These are phyloP conservation scores for Ceriagrion tenellum DNA, from an alignment of 2,888 invertebrate genomes.

Conservation along the genomic window DNA sequence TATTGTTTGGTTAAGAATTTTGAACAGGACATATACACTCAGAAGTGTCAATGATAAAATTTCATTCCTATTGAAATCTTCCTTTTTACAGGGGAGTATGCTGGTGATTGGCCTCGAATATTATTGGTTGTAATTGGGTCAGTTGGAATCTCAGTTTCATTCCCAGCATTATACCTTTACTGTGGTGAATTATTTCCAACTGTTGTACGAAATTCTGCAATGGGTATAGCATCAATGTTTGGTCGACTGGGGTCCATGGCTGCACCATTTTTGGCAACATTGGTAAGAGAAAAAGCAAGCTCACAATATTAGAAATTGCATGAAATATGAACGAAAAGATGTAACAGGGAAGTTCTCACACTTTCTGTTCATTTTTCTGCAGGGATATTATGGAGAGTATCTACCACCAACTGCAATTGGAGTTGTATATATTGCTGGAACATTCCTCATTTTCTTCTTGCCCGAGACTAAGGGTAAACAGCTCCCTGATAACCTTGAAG, in stretches of 20 bases:
- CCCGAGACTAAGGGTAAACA: slow-evolving; percentile 89
- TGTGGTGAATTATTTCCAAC: slow-evolving; percentile 95
- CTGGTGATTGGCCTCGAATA: slow-evolving; percentile 80
- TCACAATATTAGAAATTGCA: background rate
- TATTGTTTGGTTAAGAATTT: no score
- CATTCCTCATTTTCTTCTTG: slow-evolving; percentile 83
- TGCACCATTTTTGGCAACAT: slow-evolving; percentile 90
- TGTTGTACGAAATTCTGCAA: slow-evolving; percentile 91
- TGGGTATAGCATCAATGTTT: slow-evolving; percentile 91
- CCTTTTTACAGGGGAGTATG: background rate
- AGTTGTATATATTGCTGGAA: slow-evolving; percentile 84
- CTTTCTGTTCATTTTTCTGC: slow-evolving; percentile 23
- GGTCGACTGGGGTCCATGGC: slow-evolving; percentile 92
- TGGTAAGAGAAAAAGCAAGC: slow-evolving; percentile 76
- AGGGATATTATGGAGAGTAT: slow-evolving; percentile 71
- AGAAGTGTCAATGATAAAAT: no score
- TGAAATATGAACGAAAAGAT: background rate
- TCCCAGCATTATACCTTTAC: slow-evolving; percentile 92
- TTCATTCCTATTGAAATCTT: no score
- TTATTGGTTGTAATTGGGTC: slow-evolving; percentile 87
- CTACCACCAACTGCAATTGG: slow-evolving; percentile 88
- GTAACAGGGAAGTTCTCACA: background rate
- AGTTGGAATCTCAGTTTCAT: slow-evolving; percentile 90
- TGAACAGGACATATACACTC: no score
- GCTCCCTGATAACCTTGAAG: slow-evolving; percentile 89